Evolutionary conservation across 2,797 vertebrate species (phyloP), one percentile per base, ranked within the genome.

Genomic region (Trematomus bernacchii): DNA sequence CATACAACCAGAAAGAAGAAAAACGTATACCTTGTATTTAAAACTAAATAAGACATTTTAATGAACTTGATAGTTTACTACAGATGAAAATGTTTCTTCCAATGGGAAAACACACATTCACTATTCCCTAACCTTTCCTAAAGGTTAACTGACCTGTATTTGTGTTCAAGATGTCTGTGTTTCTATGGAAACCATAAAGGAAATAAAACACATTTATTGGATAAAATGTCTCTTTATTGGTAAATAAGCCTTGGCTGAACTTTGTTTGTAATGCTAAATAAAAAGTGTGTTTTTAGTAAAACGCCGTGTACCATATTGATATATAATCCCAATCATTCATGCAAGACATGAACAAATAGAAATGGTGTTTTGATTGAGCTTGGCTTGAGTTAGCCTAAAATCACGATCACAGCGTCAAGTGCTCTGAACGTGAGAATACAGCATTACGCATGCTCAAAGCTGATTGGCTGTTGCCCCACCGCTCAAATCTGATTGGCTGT

Each of bases 201-300:
- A 59, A 59, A 70, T 64, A 60, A 73, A 71, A 23, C 9, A 23
- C 16, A 53, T 58, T 27, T 12, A 52, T 21, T 61, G 15, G 48
- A 51, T 27, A 46, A 60, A 57, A n/a, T 27, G 27, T 47, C 4
- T 68, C 18, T 55, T 47, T 47, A 48, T n/a, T 57, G 4, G 3
- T 6, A 30, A 63, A 55, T 19, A 48, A n/a, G 42, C 7, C 33
- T 37, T 6, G 18, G 16, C 46, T 46, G 44, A 14, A 46, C 14
- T 18, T 18, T 47, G 16, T 47, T 47, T 9, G 46, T 47, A 47
- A 18, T 3, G 46, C 46, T 47, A 18, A 47, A 51, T 19, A 51
- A 19, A 37, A 37, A 37, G 33, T 4, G 16, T 50, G 48, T 3
- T 51, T 51, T 19, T 51, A 51, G n/a, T 19, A n/a, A 10, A 37